phyloP scores from a whole-genome alignment of 92 coral and sea anemone genomes.

The Ricordea florida region DNA sequence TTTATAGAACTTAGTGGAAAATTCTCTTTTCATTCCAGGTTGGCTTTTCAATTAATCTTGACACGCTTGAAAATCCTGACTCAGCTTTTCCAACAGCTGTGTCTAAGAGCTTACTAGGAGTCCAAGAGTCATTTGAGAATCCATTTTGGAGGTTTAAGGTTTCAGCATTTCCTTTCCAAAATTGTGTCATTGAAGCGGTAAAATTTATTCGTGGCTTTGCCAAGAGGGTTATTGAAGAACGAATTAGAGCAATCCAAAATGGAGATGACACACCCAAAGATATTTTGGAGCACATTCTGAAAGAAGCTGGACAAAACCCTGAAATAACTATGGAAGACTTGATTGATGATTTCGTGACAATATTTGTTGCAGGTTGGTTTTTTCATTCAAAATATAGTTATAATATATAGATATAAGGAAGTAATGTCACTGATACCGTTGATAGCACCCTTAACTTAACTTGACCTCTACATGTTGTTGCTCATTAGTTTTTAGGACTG shows the following conservation, averaged over 20 bases:
- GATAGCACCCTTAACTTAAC: too few relatives aligned
- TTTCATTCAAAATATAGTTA: neutral
- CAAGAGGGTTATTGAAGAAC: slow-evolving; percentile 2
- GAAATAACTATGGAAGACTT: slow-evolving; percentile 56
- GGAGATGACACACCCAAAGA: slow-evolving; percentile 51
- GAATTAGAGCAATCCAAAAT: neutral
- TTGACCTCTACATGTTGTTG: too few relatives aligned
- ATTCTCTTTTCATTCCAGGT: slow-evolving; percentile 11
- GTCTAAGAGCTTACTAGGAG: slow-evolving; percentile 11
- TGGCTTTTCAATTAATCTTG: slow-evolving; percentile 20
- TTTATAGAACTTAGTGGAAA: neutral
- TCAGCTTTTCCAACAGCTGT: slow-evolving; percentile 29
- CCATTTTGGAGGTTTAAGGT: slow-evolving; percentile 33
- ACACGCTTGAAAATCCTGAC: slow-evolving; percentile 9
- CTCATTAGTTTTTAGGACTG: too few relatives aligned
- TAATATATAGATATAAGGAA: too few relatives aligned
- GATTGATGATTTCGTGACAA: slow-evolving; percentile 65
- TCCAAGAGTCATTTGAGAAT: slow-evolving; percentile 1
- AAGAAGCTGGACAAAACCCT: slow-evolving; percentile 16
- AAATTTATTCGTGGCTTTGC: slow-evolving; percentile 33
- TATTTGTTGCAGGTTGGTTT: slow-evolving; percentile 81
- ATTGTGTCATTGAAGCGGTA: neutral
- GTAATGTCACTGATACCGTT: too few relatives aligned
- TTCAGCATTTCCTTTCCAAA: slow-evolving; percentile 22
- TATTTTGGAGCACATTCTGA: slow-evolving; percentile 48